Conservation (phyloP, 2,888 invertebrate species). For the Cephus pulcher region DNA sequence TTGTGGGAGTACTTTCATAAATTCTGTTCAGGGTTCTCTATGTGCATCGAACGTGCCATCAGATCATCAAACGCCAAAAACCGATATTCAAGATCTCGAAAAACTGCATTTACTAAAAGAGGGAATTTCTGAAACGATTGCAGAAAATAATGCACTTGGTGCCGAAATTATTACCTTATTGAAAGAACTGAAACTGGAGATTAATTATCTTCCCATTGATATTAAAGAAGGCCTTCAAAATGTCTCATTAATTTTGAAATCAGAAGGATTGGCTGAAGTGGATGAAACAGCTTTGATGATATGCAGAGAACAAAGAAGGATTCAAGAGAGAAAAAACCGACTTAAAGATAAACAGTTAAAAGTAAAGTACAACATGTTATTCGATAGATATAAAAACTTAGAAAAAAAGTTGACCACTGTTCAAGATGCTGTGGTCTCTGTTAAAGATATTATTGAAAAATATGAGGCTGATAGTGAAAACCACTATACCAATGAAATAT, state of each 20-base stretch:
- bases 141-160: constrained; percentile 45
- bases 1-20: background rate
- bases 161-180: constrained; percentile 46
- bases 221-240: constrained; percentile 47
- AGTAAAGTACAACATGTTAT: constrained; percentile 40
- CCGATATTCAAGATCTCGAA: constrained; percentile 13
- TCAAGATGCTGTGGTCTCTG: constrained; percentile 33
- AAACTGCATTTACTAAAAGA: constrained; percentile 39
- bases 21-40: background rate
- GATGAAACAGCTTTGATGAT: constrained; percentile 42
- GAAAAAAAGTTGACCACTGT: constrained; percentile 40
- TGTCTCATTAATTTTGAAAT: constrained; percentile 41
- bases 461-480: constrained; percentile 36
- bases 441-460: constrained; percentile 33
- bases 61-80: background rate
- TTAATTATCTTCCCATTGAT: constrained; percentile 41
- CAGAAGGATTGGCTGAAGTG: constrained; percentile 44
- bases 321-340: constrained; percentile 38
- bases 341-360: constrained; percentile 45
- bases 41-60: background rate
- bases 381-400: constrained; percentile 38
- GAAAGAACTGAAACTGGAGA: constrained; percentile 42
- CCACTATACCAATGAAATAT: constrained; percentile 37
- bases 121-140: constrained; percentile 47
- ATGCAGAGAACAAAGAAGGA: constrained; percentile 36